Base-by-base conservation (phyloP, 2,113 vertebrate species). In the Corydoras maculifer region DNA sequence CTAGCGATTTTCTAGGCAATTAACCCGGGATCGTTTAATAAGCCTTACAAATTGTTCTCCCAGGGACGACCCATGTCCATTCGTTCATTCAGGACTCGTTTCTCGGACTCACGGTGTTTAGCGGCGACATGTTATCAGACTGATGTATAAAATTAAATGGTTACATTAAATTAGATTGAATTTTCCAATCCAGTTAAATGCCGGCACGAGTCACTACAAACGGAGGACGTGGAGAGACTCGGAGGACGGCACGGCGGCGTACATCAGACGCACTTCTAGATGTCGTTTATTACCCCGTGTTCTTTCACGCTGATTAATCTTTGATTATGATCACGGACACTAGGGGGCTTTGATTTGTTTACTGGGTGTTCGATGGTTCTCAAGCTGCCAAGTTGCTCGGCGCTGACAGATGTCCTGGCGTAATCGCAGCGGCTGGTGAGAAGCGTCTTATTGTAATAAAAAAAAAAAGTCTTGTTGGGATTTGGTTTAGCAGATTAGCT, bases 381-480 rank as follows among this genome's bases (percentile, higher is more conserved):
- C 31, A 65, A 51, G 12, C 51, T 63, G 69, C 18, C 50, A 30
- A 53, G 61, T 15, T 65, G 3, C 65, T 72, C 18, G 49, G 48
- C 29, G 49, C 64, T 31, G 62, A 63, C 32, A 65, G 62, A 65
- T 58, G 70, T 58, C 25, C 18, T 12, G 31, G 49, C 48, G 32
- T 9, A 32, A 54, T 8, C 15, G n/a, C 13, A 51, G 50, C 30
- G 18, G 31, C 18, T 43, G 12, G 32, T n/a, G 32, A 58, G 63
- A 57, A 58, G 29, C 30, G 13, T 35, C 15, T 64, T 54, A 7
- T 1, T 49, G 15, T 15, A 11, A 53, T 12, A 49, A 14, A 14
- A 53, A 53, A 53, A 14, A 53, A 53, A 10, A 53, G 51, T 10
- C 51, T 53, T 53, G 10, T 5, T 53, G 10, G 9, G 51, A 53